Evolutionary conservation across 2,113 vertebrate species (phyloP).

Genomic region (Megaceryle torquata): DNA sequence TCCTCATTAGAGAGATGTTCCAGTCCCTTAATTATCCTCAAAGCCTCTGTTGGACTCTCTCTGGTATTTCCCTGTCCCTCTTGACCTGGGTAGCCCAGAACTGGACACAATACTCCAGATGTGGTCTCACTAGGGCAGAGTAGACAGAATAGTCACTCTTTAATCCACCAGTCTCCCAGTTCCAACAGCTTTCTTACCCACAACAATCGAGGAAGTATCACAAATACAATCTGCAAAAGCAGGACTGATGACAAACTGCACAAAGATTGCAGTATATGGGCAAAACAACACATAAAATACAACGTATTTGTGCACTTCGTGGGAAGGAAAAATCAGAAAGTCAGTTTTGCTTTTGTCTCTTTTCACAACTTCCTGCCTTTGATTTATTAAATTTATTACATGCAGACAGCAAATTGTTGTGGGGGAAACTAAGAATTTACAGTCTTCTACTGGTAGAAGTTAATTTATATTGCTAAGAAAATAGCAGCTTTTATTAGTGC

Average conservation of each 20-base stretch:
- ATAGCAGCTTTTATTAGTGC: background rate
- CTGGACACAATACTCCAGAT: no score
- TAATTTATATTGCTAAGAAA: background rate
- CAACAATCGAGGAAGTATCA: background rate
- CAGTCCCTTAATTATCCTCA: no score
- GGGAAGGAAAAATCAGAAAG: background rate
- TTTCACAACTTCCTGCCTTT: background rate
- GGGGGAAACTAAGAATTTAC: background rate
- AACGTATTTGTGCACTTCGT: background rate
- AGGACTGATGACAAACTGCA: background rate
- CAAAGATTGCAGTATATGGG: background rate
- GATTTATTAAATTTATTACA: background rate
- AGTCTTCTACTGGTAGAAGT: background rate
- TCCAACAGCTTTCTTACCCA: background rate
- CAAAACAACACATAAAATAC: background rate
- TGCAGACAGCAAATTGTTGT: background rate
- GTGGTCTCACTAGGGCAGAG: no score
- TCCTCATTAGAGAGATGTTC: no score
- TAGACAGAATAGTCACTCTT: background rate
- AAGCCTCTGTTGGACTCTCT: no score
- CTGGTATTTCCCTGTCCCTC: no score
- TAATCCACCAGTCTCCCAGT: background rate
- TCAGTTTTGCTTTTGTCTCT: background rate
- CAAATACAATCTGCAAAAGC: background rate
- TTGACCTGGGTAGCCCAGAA: no score